Base-by-base conservation (phyloP, 2,797 vertebrate genomes). In the Gobio occitaniae region DNA sequence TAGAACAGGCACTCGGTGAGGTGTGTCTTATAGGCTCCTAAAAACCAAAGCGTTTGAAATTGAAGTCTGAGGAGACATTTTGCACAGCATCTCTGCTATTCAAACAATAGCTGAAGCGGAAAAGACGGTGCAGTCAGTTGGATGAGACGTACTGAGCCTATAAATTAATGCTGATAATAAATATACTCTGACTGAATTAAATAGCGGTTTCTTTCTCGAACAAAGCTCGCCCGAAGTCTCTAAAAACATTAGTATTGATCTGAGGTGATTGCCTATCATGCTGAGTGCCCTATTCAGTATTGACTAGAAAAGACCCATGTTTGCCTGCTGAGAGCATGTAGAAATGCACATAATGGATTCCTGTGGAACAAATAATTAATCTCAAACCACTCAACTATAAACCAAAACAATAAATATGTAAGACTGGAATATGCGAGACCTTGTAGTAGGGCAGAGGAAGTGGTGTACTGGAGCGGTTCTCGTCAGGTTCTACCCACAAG, bases 241-340 rank as follows among this genome's bases (percentile, higher is more conserved):
- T 95, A 91, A 95, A 93, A 94, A 93, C 92, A 95, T 95, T 95
- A 94, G 92, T 93, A 96, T 95, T 95, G 95, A 96, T 94, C 92
- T 8, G 90, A 92, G 93, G 94, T 93, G 94, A 96, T 95, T 95
- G 94, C 92, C 94, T 95, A 95, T 95, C 94, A 95, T 89, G 88
- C 90, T 94, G 94, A 95, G 94, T 95, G 95, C 94, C 93, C 94
- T 94, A 94, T 94, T 95, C 93, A 92, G 91, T 93, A 95, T 95
- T 93, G 95, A 94, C 91, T 88, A 75, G 82, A 85, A 84, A 90
- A 88, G 90, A 91, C 91, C 92, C 94, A 95, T 90, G 90, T 91
- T 84, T 87, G 86, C 86, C 87, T 81, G 69, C 85, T 84, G 80
- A 80, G 82, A 79, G 54, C n/a, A 68, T 80, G 63, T 83, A n/a